These are phyloP conservation scores for Holothuria glaberrima DNA, from an alignment of 35 echinoderm and acorn worm species.

Conservation along the genomic window DNA sequence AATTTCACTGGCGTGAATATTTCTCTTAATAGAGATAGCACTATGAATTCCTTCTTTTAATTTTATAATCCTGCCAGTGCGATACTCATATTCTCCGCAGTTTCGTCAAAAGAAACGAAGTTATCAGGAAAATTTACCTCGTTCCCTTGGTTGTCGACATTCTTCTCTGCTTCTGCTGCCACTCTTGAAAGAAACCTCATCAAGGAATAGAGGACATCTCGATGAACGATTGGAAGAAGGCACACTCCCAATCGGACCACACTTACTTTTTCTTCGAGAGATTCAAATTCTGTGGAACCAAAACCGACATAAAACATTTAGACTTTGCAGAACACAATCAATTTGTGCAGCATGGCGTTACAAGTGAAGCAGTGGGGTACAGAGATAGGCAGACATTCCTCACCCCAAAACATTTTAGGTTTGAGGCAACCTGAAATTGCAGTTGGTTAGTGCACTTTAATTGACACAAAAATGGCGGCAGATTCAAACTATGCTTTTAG, in stretches of 20 bases:
- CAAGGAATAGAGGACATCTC: conserved; percentile 82
- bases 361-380: background rate
- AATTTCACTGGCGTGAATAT: too few relatives aligned
- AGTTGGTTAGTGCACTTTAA: too few relatives aligned
- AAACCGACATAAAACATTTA: background rate
- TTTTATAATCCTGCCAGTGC: too few relatives aligned
- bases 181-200: conserved; percentile 76
- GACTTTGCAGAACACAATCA: background rate
- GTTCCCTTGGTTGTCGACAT: conserved; percentile 65
- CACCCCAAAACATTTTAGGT: background rate
- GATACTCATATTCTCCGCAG: too few relatives aligned
- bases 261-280: conserved; percentile 54
- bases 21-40: too few relatives aligned
- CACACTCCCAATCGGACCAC: conserved; percentile 73
- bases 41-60: too few relatives aligned
- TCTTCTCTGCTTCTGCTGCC: conserved; percentile 64
- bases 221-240: conserved; percentile 74
- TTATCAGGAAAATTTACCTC: conserved; percentile 54
- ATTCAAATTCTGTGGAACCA: conserved; percentile 59
- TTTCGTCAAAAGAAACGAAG: too few relatives aligned
- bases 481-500: too few relatives aligned
- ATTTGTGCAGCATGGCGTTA: background rate
- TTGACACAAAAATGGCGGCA: too few relatives aligned
- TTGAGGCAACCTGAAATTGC: too few relatives aligned
- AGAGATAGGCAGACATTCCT: background rate